These are phyloP conservation scores for Diachasmimorpha longicaudata DNA, from an alignment of 1,140 invertebrate species.

Conservation along the genomic window DNA sequence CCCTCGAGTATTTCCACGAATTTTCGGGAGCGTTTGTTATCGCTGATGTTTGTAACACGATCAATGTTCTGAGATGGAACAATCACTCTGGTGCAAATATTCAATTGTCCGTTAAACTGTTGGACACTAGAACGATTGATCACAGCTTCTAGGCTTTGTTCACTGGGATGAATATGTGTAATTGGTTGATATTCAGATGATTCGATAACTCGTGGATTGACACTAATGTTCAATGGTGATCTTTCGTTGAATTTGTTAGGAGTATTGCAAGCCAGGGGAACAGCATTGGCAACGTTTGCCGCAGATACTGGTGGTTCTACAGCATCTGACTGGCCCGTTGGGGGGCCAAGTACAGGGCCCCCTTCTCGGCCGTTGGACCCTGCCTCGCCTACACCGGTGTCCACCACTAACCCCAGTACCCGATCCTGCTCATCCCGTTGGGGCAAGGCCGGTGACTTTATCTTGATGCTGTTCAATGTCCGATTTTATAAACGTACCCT, in stretches of 20 bases:
- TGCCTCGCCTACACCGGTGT: constrained; percentile 40
- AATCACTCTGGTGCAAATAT: constrained; percentile 20
- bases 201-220: background rate
- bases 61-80: constrained; percentile 17
- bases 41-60: background rate
- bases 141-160: background rate
- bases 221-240: background rate
- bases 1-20: constrained; percentile 42
- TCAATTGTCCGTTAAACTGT: background rate
- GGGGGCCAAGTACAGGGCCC: constrained; percentile 47
- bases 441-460: constrained; percentile 45
- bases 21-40: constrained; percentile 22
- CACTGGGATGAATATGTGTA: background rate
- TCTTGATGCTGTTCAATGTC: constrained; percentile 49
- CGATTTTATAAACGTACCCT: constrained; percentile 44
- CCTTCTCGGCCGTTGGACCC: constrained; percentile 37
- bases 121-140: background rate
- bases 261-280: background rate
- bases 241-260: background rate
- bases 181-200: background rate
- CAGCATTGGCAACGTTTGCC: background rate
- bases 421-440: constrained; percentile 48
- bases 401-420: constrained; percentile 49
- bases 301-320: constrained; percentile 25
- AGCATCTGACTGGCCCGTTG: constrained; percentile 44